Conservation (phyloP, 2,888 invertebrate genomes). For the Ametastegia equiseti region DNA sequence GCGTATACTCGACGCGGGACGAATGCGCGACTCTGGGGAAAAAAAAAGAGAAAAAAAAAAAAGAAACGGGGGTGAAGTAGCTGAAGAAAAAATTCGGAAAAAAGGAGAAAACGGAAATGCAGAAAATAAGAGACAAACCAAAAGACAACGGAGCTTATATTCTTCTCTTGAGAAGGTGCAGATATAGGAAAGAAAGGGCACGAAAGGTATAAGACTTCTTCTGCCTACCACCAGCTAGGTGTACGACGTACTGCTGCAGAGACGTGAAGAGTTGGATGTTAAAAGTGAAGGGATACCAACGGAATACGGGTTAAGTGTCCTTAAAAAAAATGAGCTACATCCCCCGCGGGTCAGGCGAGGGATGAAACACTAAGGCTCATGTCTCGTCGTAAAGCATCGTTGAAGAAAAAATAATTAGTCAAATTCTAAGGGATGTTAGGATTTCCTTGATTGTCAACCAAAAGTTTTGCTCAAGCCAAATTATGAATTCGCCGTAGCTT, state of each 20-base stretch:
- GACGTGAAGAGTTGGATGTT: constrained; percentile 36
- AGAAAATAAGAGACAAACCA: background rate
- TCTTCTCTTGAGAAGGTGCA: constrained; percentile 20
- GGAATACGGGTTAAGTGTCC: constrained; percentile 55
- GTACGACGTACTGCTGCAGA: background rate
- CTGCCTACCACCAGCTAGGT: too few relatives aligned
- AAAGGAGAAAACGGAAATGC: constrained; percentile 38
- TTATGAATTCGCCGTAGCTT: too few relatives aligned
- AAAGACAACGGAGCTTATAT: background rate
- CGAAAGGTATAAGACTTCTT: constrained; percentile 6
- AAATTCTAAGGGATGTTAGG: too few relatives aligned
- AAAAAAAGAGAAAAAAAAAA: constrained; percentile 7
- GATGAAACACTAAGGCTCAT: constrained; percentile 8
- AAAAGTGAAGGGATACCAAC: constrained; percentile 44
- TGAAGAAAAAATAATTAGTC: too few relatives aligned
- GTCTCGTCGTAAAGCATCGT: too few relatives aligned
- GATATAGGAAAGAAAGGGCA: constrained; percentile 13
- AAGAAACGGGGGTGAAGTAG: background rate
- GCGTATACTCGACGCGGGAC: constrained; percentile 21
- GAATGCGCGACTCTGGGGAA: constrained; percentile 5
- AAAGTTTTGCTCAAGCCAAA: too few relatives aligned
- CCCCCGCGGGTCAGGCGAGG: background rate
- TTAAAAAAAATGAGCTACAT: constrained; percentile 37
- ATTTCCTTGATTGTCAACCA: too few relatives aligned
- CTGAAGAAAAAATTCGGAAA: background rate